phyloP scores from a whole-genome alignment of 2,797 vertebrate genomes.

The Cottoperca gobio region DNA sequence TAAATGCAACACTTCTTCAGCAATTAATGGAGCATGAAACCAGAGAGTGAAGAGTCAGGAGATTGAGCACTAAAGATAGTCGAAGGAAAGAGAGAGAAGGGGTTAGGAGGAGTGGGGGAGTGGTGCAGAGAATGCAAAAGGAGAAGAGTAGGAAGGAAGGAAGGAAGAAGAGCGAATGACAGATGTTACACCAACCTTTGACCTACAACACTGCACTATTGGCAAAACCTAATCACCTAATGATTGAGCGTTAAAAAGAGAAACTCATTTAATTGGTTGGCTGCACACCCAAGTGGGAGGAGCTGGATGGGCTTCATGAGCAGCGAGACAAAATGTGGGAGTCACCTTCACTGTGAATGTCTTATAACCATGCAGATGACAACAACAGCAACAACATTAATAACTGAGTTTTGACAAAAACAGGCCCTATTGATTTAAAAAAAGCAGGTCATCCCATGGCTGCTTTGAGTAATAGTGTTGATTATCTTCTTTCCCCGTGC shows the following conservation, averaged over 20 bases:
- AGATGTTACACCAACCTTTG: constrained; percentile 43
- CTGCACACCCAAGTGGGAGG: constrained; percentile 2
- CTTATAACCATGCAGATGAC: neutral
- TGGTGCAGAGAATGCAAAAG: neutral
- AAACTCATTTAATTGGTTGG: neutral
- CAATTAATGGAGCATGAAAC: constrained; percentile 73
- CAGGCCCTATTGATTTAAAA: neutral
- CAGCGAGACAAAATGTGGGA: neutral
- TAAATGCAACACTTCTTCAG: constrained; percentile 65
- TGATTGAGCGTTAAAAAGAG: neutral
- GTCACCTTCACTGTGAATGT: constrained; percentile 6
- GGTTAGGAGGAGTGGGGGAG: neutral
- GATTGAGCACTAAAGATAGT: constrained; percentile 18
- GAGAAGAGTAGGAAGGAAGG: neutral
- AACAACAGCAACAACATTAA: neutral
- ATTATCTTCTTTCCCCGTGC: neutral
- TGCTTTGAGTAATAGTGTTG: neutral
- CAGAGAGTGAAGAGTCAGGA: constrained; percentile 25
- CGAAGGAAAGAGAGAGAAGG: neutral
- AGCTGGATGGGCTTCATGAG: constrained; percentile 1
- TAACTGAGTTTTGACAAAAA: neutral
- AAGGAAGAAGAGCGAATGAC: constrained; percentile 40
- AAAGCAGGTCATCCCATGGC: neutral
- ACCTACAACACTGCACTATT: constrained; percentile 9
- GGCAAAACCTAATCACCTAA: neutral